A percentile compares a stretch with the other conserved stretches of the same genome.
phyloP scores from a whole-genome alignment of 2,888 invertebrate genomes.

The Ctenicera cuprea region DNA sequence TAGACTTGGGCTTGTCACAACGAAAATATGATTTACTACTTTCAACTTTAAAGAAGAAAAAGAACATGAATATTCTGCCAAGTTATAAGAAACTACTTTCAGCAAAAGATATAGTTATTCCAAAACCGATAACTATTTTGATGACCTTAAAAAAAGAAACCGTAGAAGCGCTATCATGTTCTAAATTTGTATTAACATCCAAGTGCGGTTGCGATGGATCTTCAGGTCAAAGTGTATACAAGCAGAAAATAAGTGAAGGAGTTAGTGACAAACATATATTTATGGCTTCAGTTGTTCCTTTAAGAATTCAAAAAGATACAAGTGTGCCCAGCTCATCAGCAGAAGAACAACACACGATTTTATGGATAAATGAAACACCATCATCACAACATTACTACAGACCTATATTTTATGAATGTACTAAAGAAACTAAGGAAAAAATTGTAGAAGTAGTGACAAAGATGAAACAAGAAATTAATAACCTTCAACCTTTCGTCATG shows the following conservation, averaged over 20 bases:
- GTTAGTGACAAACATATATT: neutral
- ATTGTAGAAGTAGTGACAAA: neutral
- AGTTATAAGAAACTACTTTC: neutral
- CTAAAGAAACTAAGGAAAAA: neutral
- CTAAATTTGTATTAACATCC: neutral
- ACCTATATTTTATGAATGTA: neutral
- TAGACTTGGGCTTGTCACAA: neutral
- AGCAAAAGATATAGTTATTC: neutral
- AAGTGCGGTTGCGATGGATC: neutral
- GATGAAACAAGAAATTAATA: neutral
- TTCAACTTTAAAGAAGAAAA: too few species aligned
- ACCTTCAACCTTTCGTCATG: neutral
- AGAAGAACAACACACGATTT: neutral
- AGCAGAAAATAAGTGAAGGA: neutral
- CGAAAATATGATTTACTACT: neutral
- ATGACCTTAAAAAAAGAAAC: neutral
- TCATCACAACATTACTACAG: neutral
- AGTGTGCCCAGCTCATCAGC: neutral
- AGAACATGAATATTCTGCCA: neutral
- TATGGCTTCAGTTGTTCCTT: neutral
- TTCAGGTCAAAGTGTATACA: neutral
- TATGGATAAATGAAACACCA: neutral
- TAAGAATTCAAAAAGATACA: neutral
- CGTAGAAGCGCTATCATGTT: neutral
- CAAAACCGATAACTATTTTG: neutral